Percentiles rank a stretch among this genome's conserved stretches.
phyloP scores from a whole-genome alignment of 2,888 invertebrate species.

The Unio delphinus region DNA sequence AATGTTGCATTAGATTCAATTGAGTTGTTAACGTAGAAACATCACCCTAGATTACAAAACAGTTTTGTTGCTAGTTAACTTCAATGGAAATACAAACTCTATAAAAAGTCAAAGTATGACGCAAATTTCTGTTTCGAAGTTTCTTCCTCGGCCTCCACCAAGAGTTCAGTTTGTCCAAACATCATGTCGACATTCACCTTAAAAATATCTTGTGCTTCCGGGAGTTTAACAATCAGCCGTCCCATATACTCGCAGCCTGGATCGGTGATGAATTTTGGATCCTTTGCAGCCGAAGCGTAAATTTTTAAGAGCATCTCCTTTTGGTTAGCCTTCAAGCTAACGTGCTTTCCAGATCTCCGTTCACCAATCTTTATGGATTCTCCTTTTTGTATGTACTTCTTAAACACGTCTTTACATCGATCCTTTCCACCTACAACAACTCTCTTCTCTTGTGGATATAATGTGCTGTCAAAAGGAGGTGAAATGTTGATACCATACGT shows the following conservation, averaged over 20 bases:
- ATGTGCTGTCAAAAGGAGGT: conserved; percentile 6
- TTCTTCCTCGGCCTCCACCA: no score
- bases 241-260: conserved; percentile 16
- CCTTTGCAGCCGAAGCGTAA: conserved; percentile 8
- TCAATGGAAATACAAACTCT: no score
- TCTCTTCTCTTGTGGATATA: conserved; percentile 12
- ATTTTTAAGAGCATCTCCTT: conserved; percentile 11
- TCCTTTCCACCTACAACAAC: conserved; percentile 9
- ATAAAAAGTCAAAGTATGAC: no score
- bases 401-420: conserved; percentile 19
- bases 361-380: conserved; percentile 9
- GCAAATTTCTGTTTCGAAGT: no score
- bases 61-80: no score
- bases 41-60: no score
- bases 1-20: no score
- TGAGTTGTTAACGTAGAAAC: no score
- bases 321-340: conserved; percentile 11
- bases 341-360: conserved; percentile 14
- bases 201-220: conserved; percentile 3
- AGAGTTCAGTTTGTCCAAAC: no score
- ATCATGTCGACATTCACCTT: no score
- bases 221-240: conserved; percentile 12
- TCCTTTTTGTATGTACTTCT: conserved; percentile 14
- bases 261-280: conserved; percentile 22
- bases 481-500: conserved; percentile 17